Base-by-base conservation (phyloP, 2,888 invertebrate species). In the Drosophila putrida region DNA sequence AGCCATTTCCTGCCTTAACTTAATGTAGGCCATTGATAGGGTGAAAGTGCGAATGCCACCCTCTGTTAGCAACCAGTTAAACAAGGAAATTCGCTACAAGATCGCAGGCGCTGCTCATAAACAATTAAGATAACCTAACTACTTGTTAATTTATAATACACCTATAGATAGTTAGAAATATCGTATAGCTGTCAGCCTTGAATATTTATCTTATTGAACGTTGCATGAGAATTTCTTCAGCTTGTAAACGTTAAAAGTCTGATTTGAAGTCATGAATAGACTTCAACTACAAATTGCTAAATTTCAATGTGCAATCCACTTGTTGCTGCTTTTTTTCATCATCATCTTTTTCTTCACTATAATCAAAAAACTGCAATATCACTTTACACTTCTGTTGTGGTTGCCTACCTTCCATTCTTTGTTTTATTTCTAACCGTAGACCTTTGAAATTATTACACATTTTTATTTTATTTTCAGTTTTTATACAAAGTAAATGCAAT, bases 21-120 rank as follows among this genome's bases (percentile, higher is more conserved):
- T 55, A 69, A 84, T 82, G 80, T 84, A 78, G 84, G 84, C 80
- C 88, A 84, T 49, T 75, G 67, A 9, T 62, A 71, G 63, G 86
- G 83, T 79, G 82, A 88, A 84, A 88, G 88, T 82, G 36, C 31
- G 28, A 75, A 50, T 76, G 53, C 53, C 59, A 46, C 27, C 38
- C 46, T 35, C 33, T 15, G 20, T 9, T 9, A 25, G 4, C 28
- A 62, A 55, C 63, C 15, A 11, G 51, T 35, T 51, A n/a, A 71
- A 64, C 63, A 65, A 71, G 79, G 72, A 76, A 84, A 70, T 71
- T 64, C 54, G 44, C 55, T n/a, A 38, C 65, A 82, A 72, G 82
- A 75, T 47, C 61, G 35, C 31, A 64, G 44, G 57, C 50, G 43
- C n/a, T 50, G 41, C 10, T 31, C 39, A 65, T 15, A 53, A 13